These are phyloP conservation scores for Protomyctophum bolini DNA, from an alignment of 2,113 vertebrate species.

Conservation along the genomic window DNA sequence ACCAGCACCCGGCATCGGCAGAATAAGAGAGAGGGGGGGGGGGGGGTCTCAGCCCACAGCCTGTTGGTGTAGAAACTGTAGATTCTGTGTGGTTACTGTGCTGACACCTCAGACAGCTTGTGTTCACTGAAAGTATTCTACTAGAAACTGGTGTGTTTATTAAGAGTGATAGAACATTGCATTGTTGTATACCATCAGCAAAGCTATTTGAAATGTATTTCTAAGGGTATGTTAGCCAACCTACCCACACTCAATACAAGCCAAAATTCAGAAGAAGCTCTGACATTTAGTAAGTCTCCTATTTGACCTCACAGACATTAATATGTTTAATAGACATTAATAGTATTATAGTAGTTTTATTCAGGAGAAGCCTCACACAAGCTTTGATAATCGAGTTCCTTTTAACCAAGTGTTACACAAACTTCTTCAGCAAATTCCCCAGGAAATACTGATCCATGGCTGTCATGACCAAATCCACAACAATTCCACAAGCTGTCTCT, in stretches of 20 bases:
- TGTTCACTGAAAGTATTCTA: not conserved
- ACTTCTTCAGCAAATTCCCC: too few relatives aligned
- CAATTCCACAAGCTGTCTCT: too few relatives aligned
- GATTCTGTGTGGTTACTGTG: constrained; percentile 27
- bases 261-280: not conserved
- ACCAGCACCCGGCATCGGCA: constrained; percentile 36
- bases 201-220: not conserved
- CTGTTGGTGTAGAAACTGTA: constrained; percentile 22
- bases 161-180: constrained; percentile 16
- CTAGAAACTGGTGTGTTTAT: constrained; percentile 6
- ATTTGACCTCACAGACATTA: constrained; percentile 11
- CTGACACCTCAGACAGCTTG: constrained; percentile 12
- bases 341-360: not conserved
- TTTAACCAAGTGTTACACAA: too few relatives aligned
- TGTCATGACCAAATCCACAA: too few relatives aligned
- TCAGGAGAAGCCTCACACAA: too few relatives aligned
- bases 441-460: too few relatives aligned
- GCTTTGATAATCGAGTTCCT: too few relatives aligned
- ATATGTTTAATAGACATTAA: constrained; percentile 19
- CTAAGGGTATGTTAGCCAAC: not conserved
- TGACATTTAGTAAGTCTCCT: not conserved
- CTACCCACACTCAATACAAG: not conserved
- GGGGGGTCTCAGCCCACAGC: constrained; percentile 33
- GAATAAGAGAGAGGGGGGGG: constrained; percentile 32
- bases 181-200: not conserved